Percentiles rank a stretch among this genome's conserved stretches.
Evolutionary conservation across 2,113 vertebrate species (phyloP).

Genomic region (Cervus canadensis): DNA sequence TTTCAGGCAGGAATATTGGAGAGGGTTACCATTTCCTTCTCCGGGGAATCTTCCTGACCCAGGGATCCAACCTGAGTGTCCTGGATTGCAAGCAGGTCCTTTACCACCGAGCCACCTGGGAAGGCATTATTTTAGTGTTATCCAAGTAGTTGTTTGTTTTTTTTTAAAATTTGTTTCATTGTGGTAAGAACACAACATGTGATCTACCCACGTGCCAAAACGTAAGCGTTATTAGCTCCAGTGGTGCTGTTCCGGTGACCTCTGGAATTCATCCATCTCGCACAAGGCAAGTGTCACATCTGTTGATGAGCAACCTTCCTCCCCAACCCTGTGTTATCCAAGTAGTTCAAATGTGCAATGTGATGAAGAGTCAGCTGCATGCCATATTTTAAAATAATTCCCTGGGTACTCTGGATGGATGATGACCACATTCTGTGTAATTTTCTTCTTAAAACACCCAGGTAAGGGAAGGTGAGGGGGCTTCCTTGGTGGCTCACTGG

Average conservation of each 20-base stretch:
- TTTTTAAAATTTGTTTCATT: background rate
- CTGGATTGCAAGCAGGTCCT: background rate
- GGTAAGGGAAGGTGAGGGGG: background rate
- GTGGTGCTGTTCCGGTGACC: fast-evolving
- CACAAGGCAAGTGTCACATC: background rate
- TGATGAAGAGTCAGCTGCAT: background rate
- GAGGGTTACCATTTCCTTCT: background rate
- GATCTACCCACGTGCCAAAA: too few species aligned
- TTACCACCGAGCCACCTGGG: background rate
- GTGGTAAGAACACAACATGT: background rate
- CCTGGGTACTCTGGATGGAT: background rate
- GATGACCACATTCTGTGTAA: background rate
- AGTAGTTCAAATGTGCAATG: background rate
- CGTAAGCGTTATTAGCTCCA: background rate
- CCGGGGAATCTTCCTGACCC: background rate
- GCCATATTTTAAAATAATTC: background rate
- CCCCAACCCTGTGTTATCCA: background rate
- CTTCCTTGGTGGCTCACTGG: fast-evolving
- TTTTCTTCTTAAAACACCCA: background rate
- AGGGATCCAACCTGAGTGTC: background rate
- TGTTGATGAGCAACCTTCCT: too few species aligned
- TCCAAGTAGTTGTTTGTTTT: background rate
- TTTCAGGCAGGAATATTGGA: background rate
- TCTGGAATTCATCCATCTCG: too few species aligned
- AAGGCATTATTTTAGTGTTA: background rate